phyloP scores from a whole-genome alignment of 2,797 vertebrate species.

The Enteromius argenteus region DNA sequence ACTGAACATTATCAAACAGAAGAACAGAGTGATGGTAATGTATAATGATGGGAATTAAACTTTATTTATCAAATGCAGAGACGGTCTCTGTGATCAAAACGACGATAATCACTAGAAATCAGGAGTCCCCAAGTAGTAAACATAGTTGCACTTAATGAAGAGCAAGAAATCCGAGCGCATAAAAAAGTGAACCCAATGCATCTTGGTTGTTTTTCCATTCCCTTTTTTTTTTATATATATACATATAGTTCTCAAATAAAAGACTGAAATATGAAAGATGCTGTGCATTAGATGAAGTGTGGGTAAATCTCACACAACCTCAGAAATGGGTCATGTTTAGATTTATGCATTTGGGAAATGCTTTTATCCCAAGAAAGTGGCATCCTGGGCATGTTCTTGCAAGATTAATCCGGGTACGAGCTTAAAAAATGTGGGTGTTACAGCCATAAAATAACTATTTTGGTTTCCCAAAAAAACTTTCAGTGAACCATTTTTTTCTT shows the following conservation, averaged over 20 bases:
- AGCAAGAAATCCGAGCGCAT: background rate
- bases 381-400: background rate
- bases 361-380: background rate
- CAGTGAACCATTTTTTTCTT: background rate
- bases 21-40: no score
- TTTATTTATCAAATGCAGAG: no score
- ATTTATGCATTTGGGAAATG: background rate
- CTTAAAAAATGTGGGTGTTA: background rate
- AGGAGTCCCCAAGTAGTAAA: background rate
- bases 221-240: background rate
- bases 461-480: background rate
- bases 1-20: no score
- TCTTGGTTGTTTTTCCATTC: background rate
- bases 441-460: background rate
- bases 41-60: no score
- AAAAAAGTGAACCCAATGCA: background rate
- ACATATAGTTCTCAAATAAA: background rate
- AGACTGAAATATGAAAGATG: background rate
- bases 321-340: background rate
- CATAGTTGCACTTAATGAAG: background rate
- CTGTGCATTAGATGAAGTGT: background rate
- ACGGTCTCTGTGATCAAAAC: no score
- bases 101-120: no score
- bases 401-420: background rate
- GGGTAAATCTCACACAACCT: background rate